Evolutionary conservation across 1,140 invertebrate species (phyloP), one percentile per base, ranked within the genome.

Genomic region (Meloidogyne floridensis): DNA sequence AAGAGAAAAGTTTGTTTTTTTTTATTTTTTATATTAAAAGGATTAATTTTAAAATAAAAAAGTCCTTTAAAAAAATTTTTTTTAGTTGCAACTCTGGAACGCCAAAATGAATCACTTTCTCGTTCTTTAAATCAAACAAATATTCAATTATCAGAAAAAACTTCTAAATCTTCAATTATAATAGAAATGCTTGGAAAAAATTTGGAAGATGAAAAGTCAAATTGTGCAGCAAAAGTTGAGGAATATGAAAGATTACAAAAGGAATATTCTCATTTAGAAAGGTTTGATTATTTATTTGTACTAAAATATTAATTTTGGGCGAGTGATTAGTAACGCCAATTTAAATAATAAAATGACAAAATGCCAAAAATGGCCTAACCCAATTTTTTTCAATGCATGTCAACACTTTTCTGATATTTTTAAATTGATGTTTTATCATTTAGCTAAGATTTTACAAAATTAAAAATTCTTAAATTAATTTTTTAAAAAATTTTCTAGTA

Each of bases 51-150:
- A 32, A 32, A 59, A 15, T 59, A 15, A 59, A 15, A 15, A 59
- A 15, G n/a, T 59, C n/a, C 15, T 11, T 59, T 59, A 15, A 59
- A 15, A 59, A 59, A 59, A 15, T n/a, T 59, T 65, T 65, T n/a
- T 65, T 6, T n/a, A 65, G n/a, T 82, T n/a, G 18, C 47, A 13
- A 8, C 18, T 7, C 51, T 82, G 72, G 81, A 83, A n/a, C 78
- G 75, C 15, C 75, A 82, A 73, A 82, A 82, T 82, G 81, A 82
- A 51, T 51, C 47, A 54, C 74, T 82, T n/a, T 2, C 18, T 32
- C 69, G 54, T n/a, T 65, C 54, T 10, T 5, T 78, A 65, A 51
- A 75, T 4, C 69, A 80, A 80, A 10, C 77, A 42, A 71, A 71
- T 8, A 69, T 13, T 15, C 8, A 54, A n/a, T 72, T 74, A 72